phyloP scores from a whole-genome alignment of 2,888 invertebrate species.

The Agonopterix alstromeriana region DNA sequence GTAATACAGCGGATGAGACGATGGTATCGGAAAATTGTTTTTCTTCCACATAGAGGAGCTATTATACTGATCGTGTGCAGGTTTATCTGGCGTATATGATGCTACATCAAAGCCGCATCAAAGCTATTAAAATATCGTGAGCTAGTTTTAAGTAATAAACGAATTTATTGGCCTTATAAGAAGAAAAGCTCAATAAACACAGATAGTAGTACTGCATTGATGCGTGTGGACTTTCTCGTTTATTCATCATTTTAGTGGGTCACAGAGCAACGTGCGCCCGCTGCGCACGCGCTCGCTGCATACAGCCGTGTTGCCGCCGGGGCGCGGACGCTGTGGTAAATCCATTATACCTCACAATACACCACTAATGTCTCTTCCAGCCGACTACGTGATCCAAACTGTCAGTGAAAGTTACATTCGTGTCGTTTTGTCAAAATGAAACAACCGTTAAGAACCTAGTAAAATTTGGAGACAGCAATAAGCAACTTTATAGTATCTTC shows the following conservation, averaged over 20 bases:
- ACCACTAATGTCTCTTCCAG: conserved; percentile 37
- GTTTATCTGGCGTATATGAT: no score
- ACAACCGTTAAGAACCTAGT: conserved; percentile 29
- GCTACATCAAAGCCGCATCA: no score
- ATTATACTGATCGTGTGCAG: no score
- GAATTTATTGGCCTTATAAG: no score
- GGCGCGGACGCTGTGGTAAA: conserved; percentile 27
- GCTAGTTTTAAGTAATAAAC: no score
- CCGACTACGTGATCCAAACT: conserved; percentile 40
- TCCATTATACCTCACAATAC: conserved; percentile 47
- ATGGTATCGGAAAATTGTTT: no score
- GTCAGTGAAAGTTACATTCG: conserved; percentile 56
- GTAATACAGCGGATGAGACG: no score
- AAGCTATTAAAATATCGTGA: no score
- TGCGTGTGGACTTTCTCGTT: conserved; percentile 51
- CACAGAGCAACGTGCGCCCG: conserved; percentile 34
- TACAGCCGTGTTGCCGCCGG: conserved; percentile 5
- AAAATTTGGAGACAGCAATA: conserved; percentile 11
- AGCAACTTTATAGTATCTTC: conserved; percentile 4
- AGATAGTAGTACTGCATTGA: conserved; percentile 4
- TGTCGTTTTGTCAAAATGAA: conserved; percentile 36
- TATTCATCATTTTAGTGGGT: conserved; percentile 63
- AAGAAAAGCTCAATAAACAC: no score
- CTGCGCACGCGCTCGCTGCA: conserved; percentile 29
- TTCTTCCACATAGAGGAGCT: no score